phyloP scores from a whole-genome alignment of 2,113 vertebrate genomes.

The Verasper variegatus region DNA sequence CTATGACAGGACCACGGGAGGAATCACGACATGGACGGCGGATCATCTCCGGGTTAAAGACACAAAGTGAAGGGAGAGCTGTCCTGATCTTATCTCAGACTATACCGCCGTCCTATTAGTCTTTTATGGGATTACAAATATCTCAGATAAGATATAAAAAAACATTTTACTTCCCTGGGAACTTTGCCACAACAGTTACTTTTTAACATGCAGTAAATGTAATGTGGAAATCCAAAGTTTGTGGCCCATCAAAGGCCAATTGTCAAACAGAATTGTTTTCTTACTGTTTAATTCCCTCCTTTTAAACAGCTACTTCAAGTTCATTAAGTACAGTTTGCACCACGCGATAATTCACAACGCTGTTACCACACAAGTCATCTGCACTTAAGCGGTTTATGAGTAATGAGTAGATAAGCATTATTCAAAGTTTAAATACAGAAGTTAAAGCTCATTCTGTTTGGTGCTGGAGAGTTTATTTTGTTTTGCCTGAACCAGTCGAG shows the following conservation, averaged over 20 bases:
- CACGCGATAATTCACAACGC: neutral
- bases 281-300: neutral
- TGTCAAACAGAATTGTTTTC: neutral
- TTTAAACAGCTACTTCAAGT: neutral
- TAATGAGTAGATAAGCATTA: neutral
- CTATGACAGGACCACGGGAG: conserved; percentile 40
- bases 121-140: no score
- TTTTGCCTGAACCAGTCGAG: neutral
- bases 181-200: no score
- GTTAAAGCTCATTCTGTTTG: neutral
- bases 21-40: conserved; percentile 49
- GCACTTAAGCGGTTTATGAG: neutral
- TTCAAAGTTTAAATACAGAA: neutral
- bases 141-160: no score
- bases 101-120: no score
- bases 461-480: neutral
- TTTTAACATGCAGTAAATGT: no score
- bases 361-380: neutral
- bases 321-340: neutral
- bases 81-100: neutral
- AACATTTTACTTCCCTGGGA: no score
- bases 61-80: neutral
- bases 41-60: conserved; percentile 51
- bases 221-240: neutral
- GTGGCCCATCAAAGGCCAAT: neutral